Evolutionary conservation across 2,797 vertebrate species (phyloP).

Genomic region (Enteromius fasciolatus): DNA sequence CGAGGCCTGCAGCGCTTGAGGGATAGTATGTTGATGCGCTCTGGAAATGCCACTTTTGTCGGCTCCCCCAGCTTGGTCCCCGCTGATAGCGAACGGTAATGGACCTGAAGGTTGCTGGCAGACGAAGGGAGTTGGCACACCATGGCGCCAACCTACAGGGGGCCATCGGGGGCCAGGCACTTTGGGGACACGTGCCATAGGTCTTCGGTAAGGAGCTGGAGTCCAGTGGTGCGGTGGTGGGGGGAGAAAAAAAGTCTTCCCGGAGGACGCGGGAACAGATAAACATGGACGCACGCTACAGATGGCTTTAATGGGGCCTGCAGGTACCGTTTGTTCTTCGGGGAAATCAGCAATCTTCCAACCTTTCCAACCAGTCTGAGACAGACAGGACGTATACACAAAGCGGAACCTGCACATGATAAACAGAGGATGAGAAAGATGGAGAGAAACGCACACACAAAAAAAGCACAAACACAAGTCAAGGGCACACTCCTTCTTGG

Average conservation of each 20-base stretch:
- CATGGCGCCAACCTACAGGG: constrained; percentile 57
- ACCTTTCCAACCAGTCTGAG: constrained; percentile 65
- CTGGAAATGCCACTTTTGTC: constrained; percentile 90
- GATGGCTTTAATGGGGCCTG: constrained; percentile 76
- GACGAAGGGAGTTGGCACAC: constrained; percentile 55
- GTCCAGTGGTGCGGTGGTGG: constrained; percentile 54
- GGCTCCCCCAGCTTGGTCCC: constrained; percentile 77
- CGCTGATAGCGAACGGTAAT: constrained; percentile 76
- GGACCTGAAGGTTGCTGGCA: constrained; percentile 74
- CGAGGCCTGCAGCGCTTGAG: constrained; percentile 87
- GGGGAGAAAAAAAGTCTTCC: constrained; percentile 49
- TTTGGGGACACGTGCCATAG: constrained; percentile 58
- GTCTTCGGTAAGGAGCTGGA: constrained; percentile 56
- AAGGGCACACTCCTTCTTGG: constrained; percentile 56
- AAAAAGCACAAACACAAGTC: constrained; percentile 29
- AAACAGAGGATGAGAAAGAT: constrained; percentile 45
- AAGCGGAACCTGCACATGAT: constrained; percentile 53
- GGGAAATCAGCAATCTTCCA: constrained; percentile 75
- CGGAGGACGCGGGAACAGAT: constrained; percentile 58
- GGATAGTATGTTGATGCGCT: constrained; percentile 86
- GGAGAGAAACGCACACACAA: constrained; percentile 15
- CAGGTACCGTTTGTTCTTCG: constrained; percentile 70
- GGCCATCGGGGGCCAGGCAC: constrained; percentile 47
- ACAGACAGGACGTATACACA: constrained; percentile 58
- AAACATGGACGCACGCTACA: constrained; percentile 69